phyloP scores from a whole-genome alignment of 2,113 vertebrate genomes.

The Ameiurus melas region DNA sequence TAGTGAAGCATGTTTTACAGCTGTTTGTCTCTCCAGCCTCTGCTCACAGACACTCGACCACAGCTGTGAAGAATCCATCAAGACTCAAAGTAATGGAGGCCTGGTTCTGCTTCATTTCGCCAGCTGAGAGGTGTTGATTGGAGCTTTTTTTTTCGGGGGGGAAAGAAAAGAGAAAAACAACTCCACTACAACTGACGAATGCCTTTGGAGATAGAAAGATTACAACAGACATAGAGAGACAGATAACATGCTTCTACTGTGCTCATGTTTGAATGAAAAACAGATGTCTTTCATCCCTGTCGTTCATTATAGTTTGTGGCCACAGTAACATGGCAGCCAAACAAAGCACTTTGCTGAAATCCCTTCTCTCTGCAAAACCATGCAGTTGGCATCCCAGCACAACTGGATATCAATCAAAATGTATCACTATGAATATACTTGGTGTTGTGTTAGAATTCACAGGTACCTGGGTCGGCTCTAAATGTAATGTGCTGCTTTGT shows the following conservation, averaged over 20 bases:
- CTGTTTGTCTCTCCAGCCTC: slow-evolving; percentile 58
- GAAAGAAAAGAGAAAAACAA: slow-evolving; percentile 49
- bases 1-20: slow-evolving; percentile 56
- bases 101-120: slow-evolving; percentile 75
- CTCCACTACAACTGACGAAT: slow-evolving; percentile 50
- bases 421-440: slow-evolving; percentile 72
- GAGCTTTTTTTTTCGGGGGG: slow-evolving; percentile 53
- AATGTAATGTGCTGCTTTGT: slow-evolving; percentile 72
- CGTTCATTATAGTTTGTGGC: slow-evolving; percentile 40
- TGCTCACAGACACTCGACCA: slow-evolving; percentile 64
- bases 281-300: slow-evolving; percentile 46
- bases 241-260: slow-evolving; percentile 43
- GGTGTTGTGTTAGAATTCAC: slow-evolving; percentile 74
- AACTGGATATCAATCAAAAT: slow-evolving; percentile 77
- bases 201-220: slow-evolving; percentile 52
- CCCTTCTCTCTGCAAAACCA: slow-evolving; percentile 10
- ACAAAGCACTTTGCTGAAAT: slow-evolving; percentile 23
- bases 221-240: slow-evolving; percentile 49
- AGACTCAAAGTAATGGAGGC: slow-evolving; percentile 72
- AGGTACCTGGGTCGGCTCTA: slow-evolving; percentile 63
- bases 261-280: slow-evolving; percentile 37
- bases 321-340: slow-evolving; percentile 36
- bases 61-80: slow-evolving; percentile 75
- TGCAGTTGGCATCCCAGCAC: slow-evolving; percentile 56
- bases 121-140: slow-evolving; percentile 70